phyloP scores from a whole-genome alignment of 2,797 vertebrate genomes.

The Aldrovandia affinis region DNA sequence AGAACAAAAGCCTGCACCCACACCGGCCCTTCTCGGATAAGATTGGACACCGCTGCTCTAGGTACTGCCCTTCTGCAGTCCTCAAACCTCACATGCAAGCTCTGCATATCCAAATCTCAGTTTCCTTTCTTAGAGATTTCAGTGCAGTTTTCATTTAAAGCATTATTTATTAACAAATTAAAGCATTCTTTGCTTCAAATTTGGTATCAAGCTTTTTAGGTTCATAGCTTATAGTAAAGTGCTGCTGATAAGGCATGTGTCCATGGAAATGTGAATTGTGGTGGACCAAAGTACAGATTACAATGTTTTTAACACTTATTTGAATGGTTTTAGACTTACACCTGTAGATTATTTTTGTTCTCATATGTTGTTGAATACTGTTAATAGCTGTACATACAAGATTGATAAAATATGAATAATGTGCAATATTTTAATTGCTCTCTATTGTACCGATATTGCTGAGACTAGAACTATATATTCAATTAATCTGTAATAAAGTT shows the following conservation, averaged over 20 bases:
- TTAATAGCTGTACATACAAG: conserved; percentile 69
- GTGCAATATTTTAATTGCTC: conserved; percentile 80
- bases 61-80: neutral
- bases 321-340: neutral
- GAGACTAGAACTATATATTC: conserved; percentile 48
- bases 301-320: conserved; percentile 29
- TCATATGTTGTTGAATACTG: conserved; percentile 60
- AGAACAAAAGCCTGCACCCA: no score
- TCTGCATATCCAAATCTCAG: neutral
- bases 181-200: neutral
- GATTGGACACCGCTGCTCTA: no score
- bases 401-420: conserved; percentile 53
- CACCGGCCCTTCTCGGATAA: no score
- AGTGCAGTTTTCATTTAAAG: no score
- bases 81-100: neutral
- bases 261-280: conserved; percentile 2
- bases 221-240: conserved; percentile 28
- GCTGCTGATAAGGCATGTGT: conserved; percentile 30
- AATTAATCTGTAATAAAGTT: conserved; percentile 59
- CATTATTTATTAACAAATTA: neutral
- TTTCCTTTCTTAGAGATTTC: neutral
- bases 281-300: conserved; percentile 9
- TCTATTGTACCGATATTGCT: conserved; percentile 64
- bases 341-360: conserved; percentile 7
- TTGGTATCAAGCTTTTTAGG: neutral